Evolutionary conservation across 2,888 invertebrate genomes (phyloP).

Genomic region (Lasioglossum villosulum): DNA sequence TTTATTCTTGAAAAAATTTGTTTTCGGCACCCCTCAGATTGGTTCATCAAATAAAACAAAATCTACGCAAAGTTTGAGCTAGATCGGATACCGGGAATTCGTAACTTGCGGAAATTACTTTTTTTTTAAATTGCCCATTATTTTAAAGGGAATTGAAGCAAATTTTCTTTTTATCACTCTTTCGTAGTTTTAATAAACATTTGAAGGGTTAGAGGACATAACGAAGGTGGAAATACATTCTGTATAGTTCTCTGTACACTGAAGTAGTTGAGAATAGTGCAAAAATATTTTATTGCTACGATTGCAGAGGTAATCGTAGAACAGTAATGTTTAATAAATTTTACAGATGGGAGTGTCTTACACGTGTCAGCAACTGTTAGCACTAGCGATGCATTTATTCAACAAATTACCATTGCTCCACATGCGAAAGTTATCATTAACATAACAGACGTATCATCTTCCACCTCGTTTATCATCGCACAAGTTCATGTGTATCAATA

Average conservation of each 20-base stretch:
- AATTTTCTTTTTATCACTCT: background rate
- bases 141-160: too few species aligned
- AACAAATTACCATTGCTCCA: constrained; percentile 67
- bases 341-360: constrained; percentile 59
- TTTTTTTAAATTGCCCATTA: too few species aligned
- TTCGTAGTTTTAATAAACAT: background rate
- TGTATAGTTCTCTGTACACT: background rate
- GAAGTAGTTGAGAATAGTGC: background rate
- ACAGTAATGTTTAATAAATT: constrained; percentile 35
- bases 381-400: constrained; percentile 72
- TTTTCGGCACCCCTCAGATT: too few species aligned
- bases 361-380: constrained; percentile 68
- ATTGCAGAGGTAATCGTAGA: background rate
- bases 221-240: background rate
- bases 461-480: constrained; percentile 86
- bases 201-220: background rate
- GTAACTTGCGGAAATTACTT: too few species aligned
- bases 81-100: too few species aligned
- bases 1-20: too few species aligned
- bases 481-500: constrained; percentile 88
- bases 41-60: too few species aligned
- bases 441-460: constrained; percentile 84
- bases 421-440: constrained; percentile 81
- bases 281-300: background rate
- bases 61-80: too few species aligned